Evolutionary conservation across 2,888 invertebrate genomes (phyloP).

Genomic region (Cephus pulcher): DNA sequence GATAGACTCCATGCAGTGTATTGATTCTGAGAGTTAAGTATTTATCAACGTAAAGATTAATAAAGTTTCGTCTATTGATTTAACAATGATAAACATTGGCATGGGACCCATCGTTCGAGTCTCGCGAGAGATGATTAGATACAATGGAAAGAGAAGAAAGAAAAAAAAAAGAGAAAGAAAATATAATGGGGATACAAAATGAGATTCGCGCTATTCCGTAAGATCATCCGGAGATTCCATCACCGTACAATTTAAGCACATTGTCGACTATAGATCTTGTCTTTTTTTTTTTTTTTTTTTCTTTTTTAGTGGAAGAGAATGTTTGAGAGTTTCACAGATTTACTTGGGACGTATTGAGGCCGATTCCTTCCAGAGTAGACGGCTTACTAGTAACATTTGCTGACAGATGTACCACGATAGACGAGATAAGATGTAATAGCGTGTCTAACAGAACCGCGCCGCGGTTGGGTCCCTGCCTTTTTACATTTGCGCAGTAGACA

Average conservation of each 20-base stretch:
- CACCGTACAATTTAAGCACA: neutral
- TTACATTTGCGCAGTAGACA: slow-evolving; percentile 16
- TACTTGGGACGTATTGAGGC: neutral
- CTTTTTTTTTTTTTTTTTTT: no score
- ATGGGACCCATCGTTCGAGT: neutral
- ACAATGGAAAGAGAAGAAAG: neutral
- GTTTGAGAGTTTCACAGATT: neutral
- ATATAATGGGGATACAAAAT: neutral
- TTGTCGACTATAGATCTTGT: neutral
- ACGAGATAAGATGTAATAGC: slow-evolving; percentile 1
- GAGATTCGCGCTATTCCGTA: neutral
- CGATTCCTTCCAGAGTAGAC: neutral
- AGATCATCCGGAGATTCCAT: neutral
- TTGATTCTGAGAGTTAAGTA: neutral
- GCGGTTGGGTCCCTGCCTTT: slow-evolving; percentile 23
- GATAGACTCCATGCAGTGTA: neutral
- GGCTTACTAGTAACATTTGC: neutral
- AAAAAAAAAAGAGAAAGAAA: neutral
- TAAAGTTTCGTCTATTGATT: neutral
- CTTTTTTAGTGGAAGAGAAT: neutral
- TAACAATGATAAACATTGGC: neutral
- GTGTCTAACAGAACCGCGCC: slow-evolving; percentile 13
- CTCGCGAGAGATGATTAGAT: neutral
- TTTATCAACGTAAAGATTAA: neutral
- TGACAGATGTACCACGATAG: neutral